Percentiles rank a stretch among this genome's conserved stretches.
These are phyloP conservation scores for Clinocottus analis DNA, from an alignment of 2,113 vertebrate genomes.

Conservation along the genomic window DNA sequence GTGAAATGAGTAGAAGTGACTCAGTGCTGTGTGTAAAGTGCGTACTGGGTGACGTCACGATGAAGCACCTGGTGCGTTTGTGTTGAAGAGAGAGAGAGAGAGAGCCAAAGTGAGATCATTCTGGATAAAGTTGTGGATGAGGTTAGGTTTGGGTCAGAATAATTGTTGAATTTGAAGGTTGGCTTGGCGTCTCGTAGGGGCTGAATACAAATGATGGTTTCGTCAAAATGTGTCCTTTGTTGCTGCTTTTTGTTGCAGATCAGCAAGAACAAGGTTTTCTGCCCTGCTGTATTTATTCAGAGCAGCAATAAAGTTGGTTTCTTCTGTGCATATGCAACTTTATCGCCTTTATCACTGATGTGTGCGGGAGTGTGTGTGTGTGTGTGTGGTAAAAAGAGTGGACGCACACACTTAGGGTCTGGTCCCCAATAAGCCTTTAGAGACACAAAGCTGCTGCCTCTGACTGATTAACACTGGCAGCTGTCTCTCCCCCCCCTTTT, in stretches of 20 bases:
- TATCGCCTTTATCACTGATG: no score
- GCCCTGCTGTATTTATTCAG: no score
- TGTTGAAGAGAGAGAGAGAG: slow-evolving; percentile 3
- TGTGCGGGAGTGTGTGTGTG: slow-evolving; percentile 21
- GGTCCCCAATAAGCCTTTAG: slow-evolving; percentile 30
- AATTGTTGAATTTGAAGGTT: background rate
- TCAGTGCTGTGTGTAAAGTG: slow-evolving; percentile 66
- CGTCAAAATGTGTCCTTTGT: background rate
- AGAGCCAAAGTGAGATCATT: slow-evolving; percentile 1
- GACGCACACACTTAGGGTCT: slow-evolving; percentile 21
- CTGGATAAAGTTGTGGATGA: background rate
- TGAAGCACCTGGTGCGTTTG: slow-evolving; percentile 20
- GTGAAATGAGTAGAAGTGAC: slow-evolving; percentile 69
- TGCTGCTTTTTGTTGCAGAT: background rate
- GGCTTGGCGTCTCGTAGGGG: background rate
- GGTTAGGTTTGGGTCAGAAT: background rate
- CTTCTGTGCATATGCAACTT: no score
- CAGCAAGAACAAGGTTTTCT: no score
- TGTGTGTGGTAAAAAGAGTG: background rate
- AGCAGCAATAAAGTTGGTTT: no score
- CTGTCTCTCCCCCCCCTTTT: slow-evolving; percentile 49
- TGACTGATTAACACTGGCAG: slow-evolving; percentile 70
- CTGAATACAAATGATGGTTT: background rate
- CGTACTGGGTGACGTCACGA: slow-evolving; percentile 58
- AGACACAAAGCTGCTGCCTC: slow-evolving; percentile 59